These are phyloP conservation scores for Ennomos quercinarius DNA, from an alignment of 2,888 invertebrate species.

Conservation along the genomic window DNA sequence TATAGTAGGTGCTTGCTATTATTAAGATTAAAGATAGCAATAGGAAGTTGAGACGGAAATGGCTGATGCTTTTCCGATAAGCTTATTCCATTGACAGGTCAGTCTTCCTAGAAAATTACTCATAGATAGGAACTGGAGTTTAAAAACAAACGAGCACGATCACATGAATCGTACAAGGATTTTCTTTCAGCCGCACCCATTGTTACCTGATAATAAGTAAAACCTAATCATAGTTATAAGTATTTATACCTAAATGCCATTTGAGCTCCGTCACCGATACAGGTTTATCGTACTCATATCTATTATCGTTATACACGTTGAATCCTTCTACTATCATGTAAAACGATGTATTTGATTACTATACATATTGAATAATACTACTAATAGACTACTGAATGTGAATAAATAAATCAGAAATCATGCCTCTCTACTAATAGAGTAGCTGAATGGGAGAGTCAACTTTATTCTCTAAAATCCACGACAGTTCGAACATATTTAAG, in stretches of 20 bases:
- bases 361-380: no score
- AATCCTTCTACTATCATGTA: constrained; percentile 13
- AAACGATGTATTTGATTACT: constrained; percentile 10
- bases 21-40: constrained; percentile 1
- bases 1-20: no score
- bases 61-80: constrained; percentile 4
- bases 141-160: constrained; percentile 8
- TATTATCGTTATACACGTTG: constrained; percentile 27
- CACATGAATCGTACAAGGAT: constrained; percentile 26
- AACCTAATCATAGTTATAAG: constrained; percentile 35
- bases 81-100: not conserved
- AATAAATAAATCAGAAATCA: no score
- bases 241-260: constrained; percentile 47
- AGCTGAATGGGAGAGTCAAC: no score
- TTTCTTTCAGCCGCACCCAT: constrained; percentile 51
- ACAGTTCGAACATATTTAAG: no score
- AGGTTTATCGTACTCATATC: constrained; percentile 46
- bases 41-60: constrained; percentile 12
- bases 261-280: constrained; percentile 58
- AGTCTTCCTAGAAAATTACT: constrained; percentile 3
- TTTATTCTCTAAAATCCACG: no score
- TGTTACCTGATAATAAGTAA: constrained; percentile 49
- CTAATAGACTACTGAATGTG: no score
- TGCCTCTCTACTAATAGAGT: no score
- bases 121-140: constrained; percentile 3